phyloP scores from a whole-genome alignment of 2,888 invertebrate species.

The Limnephilus auricula region DNA sequence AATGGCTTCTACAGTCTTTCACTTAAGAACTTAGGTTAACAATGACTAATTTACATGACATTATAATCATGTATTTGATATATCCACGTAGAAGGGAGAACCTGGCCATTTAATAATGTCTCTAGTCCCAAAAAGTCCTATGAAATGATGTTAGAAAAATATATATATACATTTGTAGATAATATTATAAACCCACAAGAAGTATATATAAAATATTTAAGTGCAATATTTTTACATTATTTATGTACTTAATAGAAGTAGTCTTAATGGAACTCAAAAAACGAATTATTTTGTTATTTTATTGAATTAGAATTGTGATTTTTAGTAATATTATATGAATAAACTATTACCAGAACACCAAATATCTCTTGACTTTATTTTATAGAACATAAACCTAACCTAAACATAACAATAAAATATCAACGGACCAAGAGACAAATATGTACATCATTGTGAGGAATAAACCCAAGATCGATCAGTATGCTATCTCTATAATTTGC shows the following conservation, averaged over 20 bases:
- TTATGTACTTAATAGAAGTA: conserved; percentile 10
- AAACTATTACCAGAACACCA: conserved; percentile 27
- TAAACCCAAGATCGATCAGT: too few relatives aligned
- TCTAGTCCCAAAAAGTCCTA: background rate
- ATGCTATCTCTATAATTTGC: too few relatives aligned
- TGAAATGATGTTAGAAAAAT: background rate
- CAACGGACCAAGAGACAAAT: background rate
- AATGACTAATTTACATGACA: background rate
- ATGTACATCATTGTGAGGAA: background rate
- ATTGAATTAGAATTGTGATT: conserved; percentile 45
- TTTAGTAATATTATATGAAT: conserved; percentile 31
- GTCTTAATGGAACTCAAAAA: conserved; percentile 40
- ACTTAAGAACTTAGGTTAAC: background rate
- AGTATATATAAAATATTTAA: conserved; percentile 29
- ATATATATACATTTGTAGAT: background rate
- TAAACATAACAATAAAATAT: background rate
- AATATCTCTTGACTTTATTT: background rate
- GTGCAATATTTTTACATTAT: conserved; percentile 50
- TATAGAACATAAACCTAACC: background rate
- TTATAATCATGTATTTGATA: background rate
- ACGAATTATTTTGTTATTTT: conserved; percentile 53
- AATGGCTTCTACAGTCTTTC: background rate
- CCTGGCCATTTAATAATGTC: background rate
- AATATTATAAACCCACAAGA: background rate
- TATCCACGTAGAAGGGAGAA: background rate